Conservation (phyloP, 2,888 invertebrate species). For the Cordilura impudica region DNA sequence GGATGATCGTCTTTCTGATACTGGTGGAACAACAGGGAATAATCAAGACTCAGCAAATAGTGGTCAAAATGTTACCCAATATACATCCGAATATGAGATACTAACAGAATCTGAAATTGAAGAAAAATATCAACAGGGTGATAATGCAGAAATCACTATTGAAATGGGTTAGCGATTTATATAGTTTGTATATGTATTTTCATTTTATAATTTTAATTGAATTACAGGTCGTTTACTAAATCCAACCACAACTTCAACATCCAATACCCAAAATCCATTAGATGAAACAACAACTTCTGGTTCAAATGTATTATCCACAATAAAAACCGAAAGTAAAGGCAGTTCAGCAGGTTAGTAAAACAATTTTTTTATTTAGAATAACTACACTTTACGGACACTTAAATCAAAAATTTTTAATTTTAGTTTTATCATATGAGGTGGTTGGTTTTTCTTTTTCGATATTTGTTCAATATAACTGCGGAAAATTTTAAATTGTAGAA, state of each 20-base stretch:
- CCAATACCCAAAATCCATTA: slow-evolving; percentile 67
- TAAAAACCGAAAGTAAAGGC: slow-evolving; percentile 72
- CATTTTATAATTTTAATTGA: background rate
- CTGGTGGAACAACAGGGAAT: slow-evolving; percentile 72
- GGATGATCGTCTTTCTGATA: slow-evolving; percentile 72
- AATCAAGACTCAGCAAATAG: slow-evolving; percentile 72
- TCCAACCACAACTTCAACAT: slow-evolving; percentile 65
- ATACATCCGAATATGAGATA: slow-evolving; percentile 77
- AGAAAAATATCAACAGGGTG: slow-evolving; percentile 73
- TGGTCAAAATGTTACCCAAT: slow-evolving; percentile 75
- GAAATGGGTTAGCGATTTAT: slow-evolving; percentile 73
- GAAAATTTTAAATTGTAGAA: too few species aligned
- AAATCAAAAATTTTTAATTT: too few species aligned
- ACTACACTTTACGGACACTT: background rate
- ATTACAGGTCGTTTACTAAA: slow-evolving; percentile 72
- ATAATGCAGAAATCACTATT: slow-evolving; percentile 75
- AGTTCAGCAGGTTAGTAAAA: slow-evolving; percentile 69
- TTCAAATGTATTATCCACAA: slow-evolving; percentile 64
- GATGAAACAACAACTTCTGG: slow-evolving; percentile 66
- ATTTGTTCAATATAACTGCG: too few species aligned
- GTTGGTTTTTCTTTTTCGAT: too few species aligned
- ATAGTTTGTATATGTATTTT: slow-evolving; percentile 6
- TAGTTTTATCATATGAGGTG: too few species aligned
- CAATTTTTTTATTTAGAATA: background rate
- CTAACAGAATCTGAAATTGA: slow-evolving; percentile 77